Percentiles rank a stretch among this genome's conserved stretches.
Conservation (phyloP, 2,888 invertebrate species). For the Brachypterus glaber region DNA sequence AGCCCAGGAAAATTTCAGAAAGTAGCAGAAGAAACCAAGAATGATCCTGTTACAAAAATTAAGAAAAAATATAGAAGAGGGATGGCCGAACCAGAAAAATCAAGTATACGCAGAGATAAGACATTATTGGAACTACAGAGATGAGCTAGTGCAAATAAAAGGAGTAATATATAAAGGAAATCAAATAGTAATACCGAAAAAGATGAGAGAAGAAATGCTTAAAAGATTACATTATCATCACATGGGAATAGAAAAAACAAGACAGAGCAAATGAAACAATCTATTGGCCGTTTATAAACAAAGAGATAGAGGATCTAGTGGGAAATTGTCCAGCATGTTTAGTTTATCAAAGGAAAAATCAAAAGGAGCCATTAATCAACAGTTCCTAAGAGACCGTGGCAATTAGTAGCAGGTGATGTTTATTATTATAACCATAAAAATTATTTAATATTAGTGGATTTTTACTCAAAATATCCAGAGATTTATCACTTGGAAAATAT, state of each 20-base stretch:
- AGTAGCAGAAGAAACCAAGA: constrained; percentile 3
- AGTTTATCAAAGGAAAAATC: constrained; percentile 14
- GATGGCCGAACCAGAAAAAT: constrained; percentile 11
- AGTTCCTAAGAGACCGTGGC: constrained; percentile 21
- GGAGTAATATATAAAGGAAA: constrained; percentile 9
- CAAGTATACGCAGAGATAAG: constrained; percentile 5
- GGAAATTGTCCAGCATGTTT: constrained; percentile 23
- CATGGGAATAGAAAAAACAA: constrained; percentile 5
- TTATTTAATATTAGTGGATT: constrained; percentile 23
- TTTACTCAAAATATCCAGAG: constrained; percentile 24
- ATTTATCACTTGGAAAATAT: constrained; percentile 15
- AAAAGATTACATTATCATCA: constrained; percentile 9
- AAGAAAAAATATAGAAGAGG: constrained; percentile 8
- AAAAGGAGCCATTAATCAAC: constrained; percentile 20
- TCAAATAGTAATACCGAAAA: constrained; percentile 9
- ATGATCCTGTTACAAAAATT: constrained; percentile 10
- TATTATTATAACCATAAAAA: constrained; percentile 19
- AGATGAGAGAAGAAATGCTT: constrained; percentile 8
- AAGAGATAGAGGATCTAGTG: constrained; percentile 12
- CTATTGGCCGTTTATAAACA: constrained; percentile 10
- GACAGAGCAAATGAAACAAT: constrained; percentile 6
- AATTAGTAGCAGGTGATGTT: constrained; percentile 21
- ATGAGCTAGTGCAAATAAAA: constrained; percentile 6
- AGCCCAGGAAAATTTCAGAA: constrained; percentile 3
- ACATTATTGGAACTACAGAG: constrained; percentile 7